A percentile compares a stretch with the other conserved stretches of the same genome.
These are phyloP conservation scores for Microctenopoma steveboyesi DNA, from an alignment of 2,797 vertebrate genomes.

Conservation along the genomic window DNA sequence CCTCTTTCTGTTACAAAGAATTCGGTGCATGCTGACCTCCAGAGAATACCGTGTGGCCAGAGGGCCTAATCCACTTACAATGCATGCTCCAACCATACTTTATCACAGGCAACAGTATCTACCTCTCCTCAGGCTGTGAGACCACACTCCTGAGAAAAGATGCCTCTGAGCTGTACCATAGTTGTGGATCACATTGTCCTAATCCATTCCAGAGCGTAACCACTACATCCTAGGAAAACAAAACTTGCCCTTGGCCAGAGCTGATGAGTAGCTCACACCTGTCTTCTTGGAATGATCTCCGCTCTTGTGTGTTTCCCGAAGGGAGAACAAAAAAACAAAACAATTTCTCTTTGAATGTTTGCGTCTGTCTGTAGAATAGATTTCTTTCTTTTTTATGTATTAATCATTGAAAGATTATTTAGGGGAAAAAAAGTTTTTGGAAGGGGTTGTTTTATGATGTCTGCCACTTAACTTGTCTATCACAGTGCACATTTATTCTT, in stretches of 20 bases:
- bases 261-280: conserved; percentile 68
- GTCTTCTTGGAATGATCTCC: conserved; percentile 50
- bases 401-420: neutral
- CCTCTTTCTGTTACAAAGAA: conserved; percentile 49
- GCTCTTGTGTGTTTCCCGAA: conserved; percentile 43
- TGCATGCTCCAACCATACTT: conserved; percentile 60
- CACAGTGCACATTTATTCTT: neutral
- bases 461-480: conserved; percentile 1
- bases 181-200: conserved; percentile 69
- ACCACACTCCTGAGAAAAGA: conserved; percentile 75
- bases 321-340: conserved; percentile 43
- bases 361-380: conserved; percentile 16
- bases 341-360: conserved; percentile 16
- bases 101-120: conserved; percentile 74
- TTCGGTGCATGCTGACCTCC: conserved; percentile 59
- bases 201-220: conserved; percentile 76
- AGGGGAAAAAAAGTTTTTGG: neutral
- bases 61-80: conserved; percentile 75
- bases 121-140: conserved; percentile 71
- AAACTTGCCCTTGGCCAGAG: conserved; percentile 73
- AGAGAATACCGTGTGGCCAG: conserved; percentile 67
- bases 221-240: conserved; percentile 71
- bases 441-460: neutral
- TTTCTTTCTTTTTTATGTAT: neutral
- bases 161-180: conserved; percentile 62